These are phyloP conservation scores for Stenchaetothrips biformis DNA, from an alignment of 2,888 invertebrate species.

Conservation along the genomic window DNA sequence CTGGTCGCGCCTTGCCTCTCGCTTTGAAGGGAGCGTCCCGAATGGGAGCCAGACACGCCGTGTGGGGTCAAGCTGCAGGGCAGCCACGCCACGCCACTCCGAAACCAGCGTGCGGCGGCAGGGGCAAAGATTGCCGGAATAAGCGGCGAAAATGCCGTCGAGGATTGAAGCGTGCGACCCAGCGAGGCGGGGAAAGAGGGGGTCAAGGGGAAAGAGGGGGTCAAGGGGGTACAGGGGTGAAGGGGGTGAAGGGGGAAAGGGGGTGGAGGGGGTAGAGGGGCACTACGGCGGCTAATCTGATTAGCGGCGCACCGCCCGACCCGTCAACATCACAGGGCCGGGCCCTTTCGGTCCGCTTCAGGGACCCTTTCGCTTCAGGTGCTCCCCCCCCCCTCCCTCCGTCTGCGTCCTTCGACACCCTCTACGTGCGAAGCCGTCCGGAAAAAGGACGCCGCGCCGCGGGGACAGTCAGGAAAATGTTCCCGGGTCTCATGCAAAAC, in stretches of 20 bases:
- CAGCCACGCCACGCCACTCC: background rate
- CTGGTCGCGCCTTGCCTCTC: too few species aligned
- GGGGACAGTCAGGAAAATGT: too few species aligned
- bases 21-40: too few species aligned
- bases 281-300: background rate
- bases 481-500: too few species aligned
- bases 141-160: too few species aligned
- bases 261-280: constrained; percentile 28
- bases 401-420: too few species aligned
- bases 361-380: too few species aligned
- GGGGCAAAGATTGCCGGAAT: background rate
- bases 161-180: background rate
- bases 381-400: too few species aligned
- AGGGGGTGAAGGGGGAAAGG: constrained; percentile 27
- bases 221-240: constrained; percentile 13
- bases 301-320: background rate
- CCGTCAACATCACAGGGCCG: background rate
- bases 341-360: too few species aligned
- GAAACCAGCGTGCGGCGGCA: background rate
- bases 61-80: background rate
- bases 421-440: too few species aligned
- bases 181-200: constrained; percentile 28
- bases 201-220: constrained; percentile 27
- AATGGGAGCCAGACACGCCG: background rate
- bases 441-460: too few species aligned